Evolutionary conservation across 1,140 invertebrate genomes (phyloP).

Genomic region (Nymphalis io): DNA sequence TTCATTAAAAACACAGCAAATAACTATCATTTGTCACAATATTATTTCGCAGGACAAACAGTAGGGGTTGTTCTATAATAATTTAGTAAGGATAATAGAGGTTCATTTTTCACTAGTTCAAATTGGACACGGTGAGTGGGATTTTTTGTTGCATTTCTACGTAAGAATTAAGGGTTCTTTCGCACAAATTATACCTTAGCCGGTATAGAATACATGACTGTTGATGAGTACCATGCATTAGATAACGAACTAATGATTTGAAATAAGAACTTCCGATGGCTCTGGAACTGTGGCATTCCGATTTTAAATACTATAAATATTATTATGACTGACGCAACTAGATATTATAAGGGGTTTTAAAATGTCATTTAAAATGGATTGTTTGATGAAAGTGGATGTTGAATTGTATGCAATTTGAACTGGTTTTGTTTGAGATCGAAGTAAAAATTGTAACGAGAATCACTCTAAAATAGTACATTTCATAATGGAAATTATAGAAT

Average conservation of each 20-base stretch:
- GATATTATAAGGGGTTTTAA: too few species aligned
- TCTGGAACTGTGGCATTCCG: too few species aligned
- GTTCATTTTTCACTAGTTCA: slow-evolving; percentile 76
- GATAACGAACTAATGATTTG: slow-evolving; percentile 17
- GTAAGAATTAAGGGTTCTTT: slow-evolving; percentile 19
- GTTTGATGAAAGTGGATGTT: too few species aligned
- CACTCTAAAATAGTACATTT: too few species aligned
- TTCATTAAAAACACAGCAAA: neutral
- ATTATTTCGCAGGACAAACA: slow-evolving; percentile 12
- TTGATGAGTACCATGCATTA: neutral
- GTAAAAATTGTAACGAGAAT: too few species aligned
- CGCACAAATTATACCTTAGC: slow-evolving; percentile 52
- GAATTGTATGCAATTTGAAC: too few species aligned
- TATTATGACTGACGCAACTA: too few species aligned
- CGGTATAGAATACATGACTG: slow-evolving; percentile 26
- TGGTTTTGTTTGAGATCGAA: too few species aligned
- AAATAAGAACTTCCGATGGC: too few species aligned
- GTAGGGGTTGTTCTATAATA: slow-evolving; percentile 64
- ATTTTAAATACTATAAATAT: too few species aligned
- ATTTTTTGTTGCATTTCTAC: slow-evolving; percentile 67
- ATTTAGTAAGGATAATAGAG: slow-evolving; percentile 76
- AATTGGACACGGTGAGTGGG: slow-evolving; percentile 63
- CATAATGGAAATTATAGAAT: too few species aligned
- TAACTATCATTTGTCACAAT: neutral
- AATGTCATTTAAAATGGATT: too few species aligned